Evolutionary conservation across 2,797 vertebrate genomes (phyloP).

Genomic region (Cuculus canorus): DNA sequence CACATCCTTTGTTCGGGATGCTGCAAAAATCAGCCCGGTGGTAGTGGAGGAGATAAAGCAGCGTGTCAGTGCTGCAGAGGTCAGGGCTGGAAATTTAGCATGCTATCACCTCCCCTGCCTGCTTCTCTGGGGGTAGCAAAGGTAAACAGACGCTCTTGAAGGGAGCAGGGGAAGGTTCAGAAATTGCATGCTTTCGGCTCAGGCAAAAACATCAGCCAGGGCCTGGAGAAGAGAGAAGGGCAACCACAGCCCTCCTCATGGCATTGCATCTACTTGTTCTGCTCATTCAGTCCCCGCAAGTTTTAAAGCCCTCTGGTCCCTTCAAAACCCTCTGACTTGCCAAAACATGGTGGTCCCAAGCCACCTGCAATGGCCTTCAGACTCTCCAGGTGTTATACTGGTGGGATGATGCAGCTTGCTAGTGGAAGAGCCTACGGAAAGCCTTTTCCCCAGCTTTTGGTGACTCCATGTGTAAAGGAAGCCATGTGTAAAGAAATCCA

Average conservation of each 20-base stretch:
- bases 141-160: background rate
- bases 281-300: rapidly evolving
- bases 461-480: too few relatives aligned
- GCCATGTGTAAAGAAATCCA: rapidly evolving
- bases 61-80: background rate
- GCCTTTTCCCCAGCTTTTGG: background rate
- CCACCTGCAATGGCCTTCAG: background rate
- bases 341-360: rapidly evolving
- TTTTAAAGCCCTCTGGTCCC: too few relatives aligned
- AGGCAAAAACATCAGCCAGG: background rate
- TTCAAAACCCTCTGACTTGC: rapidly evolving
- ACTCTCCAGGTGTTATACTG: rapidly evolving
- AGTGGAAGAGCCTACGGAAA: background rate
- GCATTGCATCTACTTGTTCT: background rate
- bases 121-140: background rate
- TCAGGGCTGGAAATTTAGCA: conserved; percentile 9
- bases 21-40: background rate
- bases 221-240: background rate
- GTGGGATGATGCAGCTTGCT: rapidly evolving
- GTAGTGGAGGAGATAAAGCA: conserved; percentile 22
- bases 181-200: background rate
- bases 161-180: background rate
- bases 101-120: background rate
- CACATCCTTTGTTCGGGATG: background rate
- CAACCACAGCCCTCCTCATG: rapidly evolving